Evolutionary conservation across 1,140 invertebrate species (phyloP), one percentile per base, ranked within the genome.

Genomic region (Lordiphosa stackelbergi): DNA sequence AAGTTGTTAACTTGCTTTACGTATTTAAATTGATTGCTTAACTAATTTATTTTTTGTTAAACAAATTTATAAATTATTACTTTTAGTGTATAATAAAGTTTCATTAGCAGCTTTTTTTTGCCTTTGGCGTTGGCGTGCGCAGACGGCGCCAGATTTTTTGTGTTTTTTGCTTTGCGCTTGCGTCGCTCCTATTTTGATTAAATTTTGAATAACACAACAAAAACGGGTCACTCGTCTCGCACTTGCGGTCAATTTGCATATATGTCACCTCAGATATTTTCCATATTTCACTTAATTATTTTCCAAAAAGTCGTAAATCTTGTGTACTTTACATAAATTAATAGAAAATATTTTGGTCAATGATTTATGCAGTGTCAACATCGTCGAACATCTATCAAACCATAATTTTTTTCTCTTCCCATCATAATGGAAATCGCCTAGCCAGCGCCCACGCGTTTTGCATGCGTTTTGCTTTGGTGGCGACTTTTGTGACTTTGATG

Each of bases 21-120:
- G 56, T 66, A 57, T 68, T 75, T 65, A 54, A 83, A 83, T 75
- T 83, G 54, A 81, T 83, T 83, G 78, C 77, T 53, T 60, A 83
- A 83, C 77, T 77, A 73, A 83, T 83, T 57, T 75, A 69, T 73
- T 72, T 75, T 83, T 83, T 83, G 73, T 84, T 77, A 77, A 83
- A 66, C 78, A 83, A 77, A 83, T 77, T 83, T 83, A 70, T 78
- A 83, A 83, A 84, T 84, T 77, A 83, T 83, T 83, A 75, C 78
- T 66, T 52, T 72, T 61, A 63, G 65, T 66, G 54, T 71, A 83
- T 78, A 84, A 83, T 83, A 84, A 83, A 83, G 73, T 83, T 83
- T 83, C 69, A 83, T 83, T 83, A 83, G 78, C 77, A 36, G 55
- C 38, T 45, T 47, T 41, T 48, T 36, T 45, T 40, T 22, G 13